Conservation (phyloP, 2,797 vertebrate genomes). For the Choloepus didactylus region DNA sequence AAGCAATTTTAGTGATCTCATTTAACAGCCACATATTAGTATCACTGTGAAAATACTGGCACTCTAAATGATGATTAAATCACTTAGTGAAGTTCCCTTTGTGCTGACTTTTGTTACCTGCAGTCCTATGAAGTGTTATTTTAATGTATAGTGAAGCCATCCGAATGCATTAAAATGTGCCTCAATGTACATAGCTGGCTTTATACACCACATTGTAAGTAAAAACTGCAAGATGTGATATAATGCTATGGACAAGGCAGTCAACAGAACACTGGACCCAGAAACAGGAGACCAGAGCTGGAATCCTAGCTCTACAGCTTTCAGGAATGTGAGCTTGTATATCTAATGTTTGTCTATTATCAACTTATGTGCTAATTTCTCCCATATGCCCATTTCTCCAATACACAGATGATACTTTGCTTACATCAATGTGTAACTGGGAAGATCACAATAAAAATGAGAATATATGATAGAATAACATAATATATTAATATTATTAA, state of each 20-base stretch:
- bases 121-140: not conserved
- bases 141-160: not conserved
- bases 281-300: not conserved
- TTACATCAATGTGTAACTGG: not conserved
- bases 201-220: not conserved
- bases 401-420: not conserved
- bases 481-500: not conserved
- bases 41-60: constrained; percentile 67
- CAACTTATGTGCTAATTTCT: too few relatives aligned
- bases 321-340: not conserved
- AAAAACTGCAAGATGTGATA: not conserved
- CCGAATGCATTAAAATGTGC: constrained; percentile 10
- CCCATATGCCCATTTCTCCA: not conserved
- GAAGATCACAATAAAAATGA: constrained; percentile 1
- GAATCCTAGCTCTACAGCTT: constrained; percentile 1
- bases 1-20: constrained; percentile 83
- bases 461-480: not conserved
- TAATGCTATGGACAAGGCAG: not conserved
- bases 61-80: constrained; percentile 9
- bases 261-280: not conserved
- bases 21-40: constrained; percentile 75
- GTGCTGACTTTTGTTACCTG: not conserved
- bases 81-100: constrained; percentile 2
- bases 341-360: too few relatives aligned
- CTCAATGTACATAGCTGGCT: not conserved